Percentiles rank a stretch among this genome's conserved stretches.
phyloP scores from a whole-genome alignment of 92 coral and sea anemone genomes.

The Montipora capitata region DNA sequence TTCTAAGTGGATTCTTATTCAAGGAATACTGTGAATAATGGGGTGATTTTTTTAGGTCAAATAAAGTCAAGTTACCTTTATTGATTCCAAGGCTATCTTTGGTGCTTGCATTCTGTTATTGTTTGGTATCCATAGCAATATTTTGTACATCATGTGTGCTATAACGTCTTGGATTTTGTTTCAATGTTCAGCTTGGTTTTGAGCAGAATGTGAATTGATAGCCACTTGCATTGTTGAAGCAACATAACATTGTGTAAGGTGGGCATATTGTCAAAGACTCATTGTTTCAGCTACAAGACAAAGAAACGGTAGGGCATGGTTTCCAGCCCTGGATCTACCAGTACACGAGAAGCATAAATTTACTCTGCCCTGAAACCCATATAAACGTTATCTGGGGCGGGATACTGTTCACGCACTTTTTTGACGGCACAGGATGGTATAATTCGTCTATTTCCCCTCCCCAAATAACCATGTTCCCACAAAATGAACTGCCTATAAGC shows the following conservation, averaged over 20 bases:
- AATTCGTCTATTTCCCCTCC: constrained; percentile 37
- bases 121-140: neutral
- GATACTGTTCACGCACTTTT: constrained; percentile 37
- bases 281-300: neutral
- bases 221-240: neutral
- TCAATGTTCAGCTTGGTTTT: neutral
- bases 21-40: no score
- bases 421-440: constrained; percentile 48
- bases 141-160: neutral
- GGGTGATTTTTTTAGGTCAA: no score
- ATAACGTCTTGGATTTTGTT: neutral
- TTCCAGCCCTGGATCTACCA: neutral
- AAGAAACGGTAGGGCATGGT: neutral
- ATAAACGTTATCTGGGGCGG: constrained; percentile 45
- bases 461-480: constrained; percentile 42
- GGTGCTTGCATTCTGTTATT: neutral
- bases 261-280: neutral
- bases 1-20: no score
- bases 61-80: neutral
- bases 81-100: neutral
- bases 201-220: neutral
- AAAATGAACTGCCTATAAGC: constrained; percentile 42
- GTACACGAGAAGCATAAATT: constrained; percentile 9
- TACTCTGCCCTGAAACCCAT: constrained; percentile 54
- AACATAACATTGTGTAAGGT: neutral